Base-by-base conservation (phyloP, 2,888 invertebrate species). In the Leptarthrus brevirostris region DNA sequence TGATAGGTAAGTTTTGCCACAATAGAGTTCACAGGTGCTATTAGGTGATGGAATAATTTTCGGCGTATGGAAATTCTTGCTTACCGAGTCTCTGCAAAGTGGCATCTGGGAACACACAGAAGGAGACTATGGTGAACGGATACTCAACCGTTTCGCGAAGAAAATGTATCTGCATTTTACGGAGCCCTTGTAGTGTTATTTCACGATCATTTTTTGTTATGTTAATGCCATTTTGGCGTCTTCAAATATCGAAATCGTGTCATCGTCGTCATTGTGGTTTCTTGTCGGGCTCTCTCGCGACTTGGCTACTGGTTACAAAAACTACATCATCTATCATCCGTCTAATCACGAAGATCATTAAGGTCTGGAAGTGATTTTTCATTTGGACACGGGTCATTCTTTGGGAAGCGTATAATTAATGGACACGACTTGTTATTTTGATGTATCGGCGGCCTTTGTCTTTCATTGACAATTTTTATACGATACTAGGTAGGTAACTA, bases 341-440 rank as follows among this genome's bases (percentile, higher is more conserved):
- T 64, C 64, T 64, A 64, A 64, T 64, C 64, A 44, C 6, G 44
- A 24, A 47, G 64, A 64, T 64, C 64, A 64, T 64, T 64, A 64
- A 64, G 44, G 47, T 10, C 26, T 20, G 64, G 36, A 47, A 24
- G 47, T 64, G 40, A 64, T 64, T 64, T 64, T 64, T 64, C 64
- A 64, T 64, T 44, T 47, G 64, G 44, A 64, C 64, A 64, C 47
- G 44, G 44, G 24, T 44, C 47, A 40, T 40, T 40, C 64, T 47
- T 16, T 44, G 36, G 64, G 64, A 64, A 47, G 64, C 24, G 18
- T 14, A 24, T 64, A 44, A 64, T 64, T 64, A 64, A 64, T 64
- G 64, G 44, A 64, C 3, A 10, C 24, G 47, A 64, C 44, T 64
- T 12, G 47, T n/a, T 20, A 24, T 64, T 64, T 64, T 64, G 44